Conservation (phyloP, 2,797 vertebrate species). For the Gambelia wislizenii region DNA sequence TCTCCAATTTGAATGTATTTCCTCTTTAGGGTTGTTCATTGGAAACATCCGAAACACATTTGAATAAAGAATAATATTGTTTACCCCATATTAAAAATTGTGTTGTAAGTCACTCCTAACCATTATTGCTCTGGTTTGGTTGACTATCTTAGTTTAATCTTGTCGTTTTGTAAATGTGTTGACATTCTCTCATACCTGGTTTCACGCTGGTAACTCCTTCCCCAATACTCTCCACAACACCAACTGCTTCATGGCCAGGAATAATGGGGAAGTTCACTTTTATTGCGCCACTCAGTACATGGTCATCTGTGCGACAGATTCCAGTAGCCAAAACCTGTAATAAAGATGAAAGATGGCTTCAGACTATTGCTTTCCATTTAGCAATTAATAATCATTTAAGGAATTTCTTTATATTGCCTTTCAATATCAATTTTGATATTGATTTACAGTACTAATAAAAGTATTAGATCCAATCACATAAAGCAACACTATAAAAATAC, state of each 20-base stretch:
- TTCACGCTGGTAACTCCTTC: conserved; percentile 89
- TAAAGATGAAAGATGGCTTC: conserved; percentile 32
- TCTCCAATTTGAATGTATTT: too few species aligned
- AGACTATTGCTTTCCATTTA: neutral
- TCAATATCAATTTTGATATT: neutral
- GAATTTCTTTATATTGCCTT: neutral
- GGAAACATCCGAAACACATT: too few species aligned
- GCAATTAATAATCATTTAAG: neutral
- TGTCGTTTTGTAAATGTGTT: neutral
- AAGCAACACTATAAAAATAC: too few species aligned
- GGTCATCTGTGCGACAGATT: conserved; percentile 91
- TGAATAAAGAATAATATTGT: too few species aligned
- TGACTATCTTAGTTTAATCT: neutral
- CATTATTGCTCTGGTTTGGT: neutral
- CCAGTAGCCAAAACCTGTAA: conserved; percentile 87
- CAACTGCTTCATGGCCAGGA: conserved; percentile 90
- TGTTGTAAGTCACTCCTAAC: too few species aligned
- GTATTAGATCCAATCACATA: neutral
- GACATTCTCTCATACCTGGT: conserved; percentile 79
- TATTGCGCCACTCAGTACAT: conserved; percentile 83
- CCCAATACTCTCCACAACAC: conserved; percentile 89
- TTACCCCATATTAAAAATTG: too few species aligned
- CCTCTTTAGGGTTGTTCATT: too few species aligned
- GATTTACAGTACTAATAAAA: neutral
- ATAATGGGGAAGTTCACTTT: conserved; percentile 84